Percentiles rank a stretch among this genome's conserved stretches.
These are phyloP conservation scores for Hirudinaria manillensis DNA, from an alignment of 2,888 invertebrate genomes.

Conservation along the genomic window DNA sequence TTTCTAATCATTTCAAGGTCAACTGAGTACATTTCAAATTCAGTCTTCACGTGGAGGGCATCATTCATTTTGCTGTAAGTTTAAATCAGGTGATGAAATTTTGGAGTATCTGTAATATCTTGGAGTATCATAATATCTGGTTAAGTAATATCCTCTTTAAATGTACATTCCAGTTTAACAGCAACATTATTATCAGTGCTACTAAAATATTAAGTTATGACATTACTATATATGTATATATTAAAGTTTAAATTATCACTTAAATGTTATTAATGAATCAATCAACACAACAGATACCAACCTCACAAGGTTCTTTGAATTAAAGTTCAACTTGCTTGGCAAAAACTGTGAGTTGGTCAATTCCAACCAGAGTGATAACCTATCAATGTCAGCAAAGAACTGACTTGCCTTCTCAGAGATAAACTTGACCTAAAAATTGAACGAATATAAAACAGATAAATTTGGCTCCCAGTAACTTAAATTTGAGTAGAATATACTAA, in stretches of 20 bases:
- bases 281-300: background rate
- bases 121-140: too few relatives aligned
- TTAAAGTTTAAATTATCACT: background rate
- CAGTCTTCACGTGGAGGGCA: background rate
- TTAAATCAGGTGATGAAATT: too few relatives aligned
- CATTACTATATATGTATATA: too few relatives aligned
- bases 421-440: background rate
- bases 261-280: background rate
- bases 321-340: background rate
- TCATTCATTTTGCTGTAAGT: background rate
- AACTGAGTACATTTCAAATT: background rate
- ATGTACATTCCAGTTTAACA: too few relatives aligned
- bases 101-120: too few relatives aligned
- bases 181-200: too few relatives aligned
- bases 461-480: too few relatives aligned
- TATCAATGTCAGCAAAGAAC: background rate
- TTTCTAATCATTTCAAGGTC: background rate
- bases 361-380: constrained; percentile 5
- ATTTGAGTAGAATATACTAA: too few relatives aligned
- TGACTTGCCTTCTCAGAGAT: background rate
- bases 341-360: constrained; percentile 4
- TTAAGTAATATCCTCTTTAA: too few relatives aligned
- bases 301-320: background rate
- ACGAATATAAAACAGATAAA: too few relatives aligned
- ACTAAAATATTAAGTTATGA: too few relatives aligned